Base-by-base conservation (phyloP, 2,113 vertebrate species). In the Pluvialis apricaria region DNA sequence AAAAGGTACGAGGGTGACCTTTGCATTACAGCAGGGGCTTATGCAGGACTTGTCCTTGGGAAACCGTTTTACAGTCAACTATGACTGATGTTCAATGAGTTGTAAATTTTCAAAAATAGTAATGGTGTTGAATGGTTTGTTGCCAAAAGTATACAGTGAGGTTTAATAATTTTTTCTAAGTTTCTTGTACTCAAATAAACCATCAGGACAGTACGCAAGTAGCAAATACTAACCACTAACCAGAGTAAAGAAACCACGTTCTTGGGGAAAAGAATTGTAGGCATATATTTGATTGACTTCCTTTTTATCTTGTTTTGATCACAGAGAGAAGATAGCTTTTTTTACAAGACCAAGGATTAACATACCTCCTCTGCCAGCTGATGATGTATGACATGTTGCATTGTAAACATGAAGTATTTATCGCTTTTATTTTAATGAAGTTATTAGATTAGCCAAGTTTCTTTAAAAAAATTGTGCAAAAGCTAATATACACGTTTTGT, bases 271-370 rank as follows among this genome's bases (percentile, higher is more conserved):
- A 25, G 29, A 58, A 32, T 0, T 0, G 0, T 42, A 54, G 68
- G 4, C 11, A 8, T 82, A 8, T 58, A 32, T 90, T 76, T 92
- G 51, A 77, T 62, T 76, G 44, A 45, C 12, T 72, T 66, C 31
- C 38, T 51, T 95, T 90, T 97, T 94, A 64, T 92, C 68, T 55
- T 96, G 49, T 97, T 79, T 97, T 91, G n/a, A 19, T 77, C 38
- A 66, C 98, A 99, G 99, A 98, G 99, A 99, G 99, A 99, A 99
- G 98, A 99, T 99, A 97, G 99, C 99, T 88, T 99, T 99, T 97
- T 99, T 99, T 95, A 99, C 99, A 71, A 99, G 99, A 98, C 99
- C 99, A 98, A 99, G 99, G 98, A 99, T 99, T 97, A 99, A 99
- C 98, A 98, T 99, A 98, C 99, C 99, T 98, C 98, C 99, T 98